Percentiles rank a stretch among this genome's conserved stretches.
These are phyloP conservation scores for Reticulitermes lucifugus DNA, from an alignment of 2,888 invertebrate genomes.

Conservation along the genomic window DNA sequence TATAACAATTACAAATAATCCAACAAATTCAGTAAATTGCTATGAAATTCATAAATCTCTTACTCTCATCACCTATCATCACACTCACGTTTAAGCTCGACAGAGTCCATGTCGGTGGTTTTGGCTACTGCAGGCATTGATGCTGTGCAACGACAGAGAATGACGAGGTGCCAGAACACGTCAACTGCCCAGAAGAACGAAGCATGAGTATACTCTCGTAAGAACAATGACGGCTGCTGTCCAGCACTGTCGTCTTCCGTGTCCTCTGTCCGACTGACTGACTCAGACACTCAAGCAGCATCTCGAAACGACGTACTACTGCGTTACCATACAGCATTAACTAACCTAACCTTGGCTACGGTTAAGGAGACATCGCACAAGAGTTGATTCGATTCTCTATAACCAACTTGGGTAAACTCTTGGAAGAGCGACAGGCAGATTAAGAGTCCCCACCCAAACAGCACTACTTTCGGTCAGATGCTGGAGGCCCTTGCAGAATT, in stretches of 20 bases:
- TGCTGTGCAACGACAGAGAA: neutral
- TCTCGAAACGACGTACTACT: neutral
- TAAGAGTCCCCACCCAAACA: slow-evolving; percentile 14
- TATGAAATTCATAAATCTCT: no score
- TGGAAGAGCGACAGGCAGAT: slow-evolving; percentile 11
- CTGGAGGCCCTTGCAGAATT: neutral
- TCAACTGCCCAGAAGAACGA: neutral
- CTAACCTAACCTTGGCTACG: slow-evolving; percentile 28
- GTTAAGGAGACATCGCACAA: slow-evolving; percentile 8
- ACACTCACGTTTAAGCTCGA: neutral
- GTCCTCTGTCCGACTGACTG: neutral
- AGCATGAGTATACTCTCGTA: neutral
- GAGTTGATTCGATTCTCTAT: neutral
- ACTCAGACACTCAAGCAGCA: neutral
- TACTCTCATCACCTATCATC: no score
- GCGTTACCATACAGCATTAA: neutral
- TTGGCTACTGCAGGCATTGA: slow-evolving; percentile 6
- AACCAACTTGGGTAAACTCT: slow-evolving; percentile 30
- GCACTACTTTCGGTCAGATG: slow-evolving; percentile 16
- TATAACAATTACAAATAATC: no score
- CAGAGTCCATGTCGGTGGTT: slow-evolving; percentile 2
- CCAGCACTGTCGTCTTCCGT: slow-evolving; percentile 10
- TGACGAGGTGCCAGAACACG: neutral
- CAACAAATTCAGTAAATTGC: no score
- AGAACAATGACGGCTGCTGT: neutral